Conservation (phyloP, 2,888 invertebrate species). For the Gonocerus acuteangulatus region DNA sequence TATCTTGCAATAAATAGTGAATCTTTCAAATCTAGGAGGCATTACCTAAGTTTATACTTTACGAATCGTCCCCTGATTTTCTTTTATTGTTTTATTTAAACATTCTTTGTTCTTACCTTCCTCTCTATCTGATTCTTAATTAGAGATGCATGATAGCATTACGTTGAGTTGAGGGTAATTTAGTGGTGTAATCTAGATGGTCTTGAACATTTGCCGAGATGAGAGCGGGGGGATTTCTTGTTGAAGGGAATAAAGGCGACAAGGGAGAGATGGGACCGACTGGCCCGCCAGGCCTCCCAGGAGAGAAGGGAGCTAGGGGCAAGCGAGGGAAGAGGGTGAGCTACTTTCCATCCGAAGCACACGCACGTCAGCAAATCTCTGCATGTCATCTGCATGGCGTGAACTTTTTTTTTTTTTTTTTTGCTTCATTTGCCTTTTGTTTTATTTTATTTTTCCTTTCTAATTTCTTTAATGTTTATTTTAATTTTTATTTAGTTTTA, state of each 20-base stretch:
- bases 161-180: neutral
- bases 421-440: constrained; percentile 1
- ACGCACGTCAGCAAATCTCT: constrained; percentile 1
- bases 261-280: constrained; percentile 71
- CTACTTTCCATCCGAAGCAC: constrained; percentile 39
- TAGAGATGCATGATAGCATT: no score
- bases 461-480: neutral
- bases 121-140: no score
- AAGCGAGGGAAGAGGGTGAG: constrained; percentile 90
- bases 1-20: no score
- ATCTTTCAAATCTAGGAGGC: no score
- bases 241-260: constrained; percentile 56
- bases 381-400: constrained; percentile 17
- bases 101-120: no score
- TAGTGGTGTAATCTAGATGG: constrained; percentile 1
- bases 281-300: constrained; percentile 67
- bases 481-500: neutral
- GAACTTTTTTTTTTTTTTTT: constrained; percentile 13
- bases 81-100: no score
- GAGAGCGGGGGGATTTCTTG: constrained; percentile 14
- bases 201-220: neutral
- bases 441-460: neutral
- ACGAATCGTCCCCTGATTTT: no score
- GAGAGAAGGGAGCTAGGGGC: constrained; percentile 84
- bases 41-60: no score